Evolutionary conservation across 2,888 invertebrate genomes (phyloP), one percentile per base, ranked within the genome.

Genomic region (Nipponacmea schrenckii): DNA sequence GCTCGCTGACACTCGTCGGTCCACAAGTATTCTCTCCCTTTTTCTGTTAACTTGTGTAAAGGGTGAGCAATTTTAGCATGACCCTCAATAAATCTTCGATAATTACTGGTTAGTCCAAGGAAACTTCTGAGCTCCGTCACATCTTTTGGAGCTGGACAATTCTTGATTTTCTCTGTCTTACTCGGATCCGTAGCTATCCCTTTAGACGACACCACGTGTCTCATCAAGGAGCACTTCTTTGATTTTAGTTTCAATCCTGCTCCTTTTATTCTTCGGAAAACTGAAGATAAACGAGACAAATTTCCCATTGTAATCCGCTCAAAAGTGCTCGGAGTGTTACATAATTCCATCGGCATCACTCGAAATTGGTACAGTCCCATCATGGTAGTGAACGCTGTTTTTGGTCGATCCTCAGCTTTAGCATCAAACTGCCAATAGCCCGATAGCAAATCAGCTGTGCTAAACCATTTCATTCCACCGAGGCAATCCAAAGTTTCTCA

Each of bases 21-120:
- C 76, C 75, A 80, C 5, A 56, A 31, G 10, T 45, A 66, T 24
- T 17, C 0, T 17, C 15, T 5, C 17, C 44, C 20, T n/a, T 45
- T 66, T 44, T 44, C 44, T 20, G 66, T 44, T 45, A 66, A 66
- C 20, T 44, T 66, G 39, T 39, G 39, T 39, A 39, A 39, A 2
- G 39, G 39, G 39, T 39, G 3, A 39, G 39, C 39, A 5, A 39
- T 39, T 7, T 39, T 39, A 7, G 39, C 39, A 39, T 39, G 39
- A 39, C 39, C 39, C 39, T 39, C 39, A 39, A 39, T 66, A 24
- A 63, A 12, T 14, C 31, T 26, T 2, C 63, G 26, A 20, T 20
- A 63, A 5, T 63, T 20, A 14, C 63, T 31, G 14, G 14, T 14
- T 62, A 12, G 27, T 27, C 62, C 62, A 3, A 62, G 62, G 27